Evolutionary conservation across 2,888 invertebrate genomes (phyloP).

Genomic region (Ennomos erosarius): DNA sequence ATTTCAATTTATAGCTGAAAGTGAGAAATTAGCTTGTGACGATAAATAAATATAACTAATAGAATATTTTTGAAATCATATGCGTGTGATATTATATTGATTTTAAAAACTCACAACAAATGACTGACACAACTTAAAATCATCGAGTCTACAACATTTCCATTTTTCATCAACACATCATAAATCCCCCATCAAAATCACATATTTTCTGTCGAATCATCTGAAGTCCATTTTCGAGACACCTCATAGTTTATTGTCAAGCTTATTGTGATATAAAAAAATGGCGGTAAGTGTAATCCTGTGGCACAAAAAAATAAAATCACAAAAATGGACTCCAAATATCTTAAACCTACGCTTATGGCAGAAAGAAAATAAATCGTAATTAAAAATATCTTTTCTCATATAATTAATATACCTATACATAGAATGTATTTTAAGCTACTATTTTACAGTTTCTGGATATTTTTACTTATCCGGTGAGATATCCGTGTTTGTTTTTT

Average conservation of each 20-base stretch:
- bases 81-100: background rate
- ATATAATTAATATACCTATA: conserved; percentile 68
- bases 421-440: conserved; percentile 48
- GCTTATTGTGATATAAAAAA: conserved; percentile 34
- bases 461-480: conserved; percentile 42
- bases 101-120: conserved; percentile 32
- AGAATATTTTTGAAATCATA: conserved; percentile 1
- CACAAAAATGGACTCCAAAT: conserved; percentile 59
- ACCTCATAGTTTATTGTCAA: conserved; percentile 40
- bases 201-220: conserved; percentile 28
- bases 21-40: too few species aligned
- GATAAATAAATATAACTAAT: too few species aligned
- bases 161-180: conserved; percentile 22
- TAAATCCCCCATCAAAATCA: conserved; percentile 30
- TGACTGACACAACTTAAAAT: conserved; percentile 19
- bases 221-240: conserved; percentile 35
- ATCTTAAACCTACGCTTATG: conserved; percentile 67
- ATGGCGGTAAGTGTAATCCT: conserved; percentile 6
- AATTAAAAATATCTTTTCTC: conserved; percentile 78
- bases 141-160: conserved; percentile 18
- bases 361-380: conserved; percentile 63
- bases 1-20: too few species aligned
- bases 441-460: conserved; percentile 73
- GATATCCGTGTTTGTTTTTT: conserved; percentile 7
- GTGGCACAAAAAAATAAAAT: conserved; percentile 25